A percentile compares a stretch with the other conserved stretches of the same genome.
Conservation (phyloP, 2,888 invertebrate genomes). For the Pogonocherus hispidulus region DNA sequence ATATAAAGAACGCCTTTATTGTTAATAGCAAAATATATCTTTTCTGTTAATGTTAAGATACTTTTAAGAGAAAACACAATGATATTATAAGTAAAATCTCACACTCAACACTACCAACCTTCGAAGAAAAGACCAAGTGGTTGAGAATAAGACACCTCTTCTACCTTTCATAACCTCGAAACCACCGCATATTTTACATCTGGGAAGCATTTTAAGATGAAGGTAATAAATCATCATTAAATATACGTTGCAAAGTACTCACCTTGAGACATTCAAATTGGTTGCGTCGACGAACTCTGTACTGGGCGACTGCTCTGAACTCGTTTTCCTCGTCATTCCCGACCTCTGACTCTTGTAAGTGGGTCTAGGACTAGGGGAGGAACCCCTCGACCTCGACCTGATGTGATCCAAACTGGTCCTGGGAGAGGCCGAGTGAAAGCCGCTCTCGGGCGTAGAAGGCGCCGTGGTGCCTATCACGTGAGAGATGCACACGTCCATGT, state of each 20-base stretch:
- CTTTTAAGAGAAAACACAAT: no score
- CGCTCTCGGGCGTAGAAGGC: slow-evolving; percentile 66
- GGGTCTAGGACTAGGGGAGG: slow-evolving; percentile 66
- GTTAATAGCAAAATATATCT: no score
- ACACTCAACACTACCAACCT: neutral
- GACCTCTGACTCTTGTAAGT: slow-evolving; percentile 65
- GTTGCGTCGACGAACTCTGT: slow-evolving; percentile 52
- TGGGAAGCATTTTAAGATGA: neutral
- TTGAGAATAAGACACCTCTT: neutral
- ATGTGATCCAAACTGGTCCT: slow-evolving; percentile 61
- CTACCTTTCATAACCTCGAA: neutral
- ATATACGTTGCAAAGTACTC: no score
- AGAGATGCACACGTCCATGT: slow-evolving; percentile 88
- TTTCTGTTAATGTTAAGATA: no score
- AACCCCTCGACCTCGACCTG: slow-evolving; percentile 61
- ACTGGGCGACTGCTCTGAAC: slow-evolving; percentile 61
- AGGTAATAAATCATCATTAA: neutral
- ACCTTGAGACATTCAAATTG: slow-evolving; percentile 48
- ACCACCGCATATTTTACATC: slow-evolving; percentile 2
- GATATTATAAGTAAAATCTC: no score
- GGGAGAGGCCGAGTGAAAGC: slow-evolving; percentile 63
- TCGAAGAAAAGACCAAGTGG: neutral
- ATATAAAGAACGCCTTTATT: no score
- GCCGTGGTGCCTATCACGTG: slow-evolving; percentile 81
- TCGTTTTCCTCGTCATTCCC: slow-evolving; percentile 60